Evolutionary conservation across 2,797 vertebrate genomes (phyloP).

Genomic region (Salmo trutta): DNA sequence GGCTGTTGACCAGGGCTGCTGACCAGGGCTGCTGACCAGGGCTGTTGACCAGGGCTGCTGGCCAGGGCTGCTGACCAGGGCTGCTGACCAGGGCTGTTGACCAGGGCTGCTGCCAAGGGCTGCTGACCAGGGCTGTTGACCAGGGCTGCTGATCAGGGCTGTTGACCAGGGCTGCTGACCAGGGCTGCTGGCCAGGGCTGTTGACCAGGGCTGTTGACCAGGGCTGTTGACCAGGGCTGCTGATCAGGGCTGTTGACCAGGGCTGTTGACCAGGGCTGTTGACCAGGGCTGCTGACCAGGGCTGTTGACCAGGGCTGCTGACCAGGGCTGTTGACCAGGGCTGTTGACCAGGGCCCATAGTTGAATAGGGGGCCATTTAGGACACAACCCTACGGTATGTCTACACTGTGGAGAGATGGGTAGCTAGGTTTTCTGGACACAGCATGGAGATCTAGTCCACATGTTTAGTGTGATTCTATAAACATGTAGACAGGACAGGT

Average conservation of each 20-base stretch:
- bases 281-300: background rate
- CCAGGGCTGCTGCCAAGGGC: background rate
- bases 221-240: background rate
- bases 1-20: too few species aligned
- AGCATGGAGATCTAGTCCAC: too few species aligned
- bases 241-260: background rate
- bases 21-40: too few species aligned
- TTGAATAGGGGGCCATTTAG: background rate
- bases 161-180: background rate
- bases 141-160: background rate
- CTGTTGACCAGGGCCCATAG: background rate
- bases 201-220: background rate
- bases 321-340: too few species aligned
- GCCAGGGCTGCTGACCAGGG: background rate
- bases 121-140: too few species aligned
- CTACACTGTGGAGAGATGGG: background rate
- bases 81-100: too few species aligned
- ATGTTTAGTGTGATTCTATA: too few species aligned
- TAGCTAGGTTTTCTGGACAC: too few species aligned
- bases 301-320: too few species aligned
- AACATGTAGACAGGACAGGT: too few species aligned
- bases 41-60: background rate
- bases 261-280: background rate
- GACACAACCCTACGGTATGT: background rate
- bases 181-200: too few species aligned